Conservation (phyloP, 2,113 vertebrate species). For the Platichthys stellatus region DNA sequence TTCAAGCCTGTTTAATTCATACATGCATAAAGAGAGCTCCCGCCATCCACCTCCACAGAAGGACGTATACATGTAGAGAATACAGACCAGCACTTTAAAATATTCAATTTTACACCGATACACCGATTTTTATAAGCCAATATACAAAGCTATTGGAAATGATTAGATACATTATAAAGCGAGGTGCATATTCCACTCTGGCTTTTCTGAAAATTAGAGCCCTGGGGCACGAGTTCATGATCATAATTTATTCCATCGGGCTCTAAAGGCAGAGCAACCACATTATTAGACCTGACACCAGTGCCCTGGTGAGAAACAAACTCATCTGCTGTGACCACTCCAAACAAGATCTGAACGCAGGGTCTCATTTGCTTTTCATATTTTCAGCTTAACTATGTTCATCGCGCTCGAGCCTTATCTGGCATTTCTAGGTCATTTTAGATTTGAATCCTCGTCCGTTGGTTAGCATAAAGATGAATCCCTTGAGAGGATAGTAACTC, state of each 20-base stretch:
- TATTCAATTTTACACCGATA: neutral
- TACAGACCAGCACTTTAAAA: neutral
- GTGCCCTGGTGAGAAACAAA: neutral
- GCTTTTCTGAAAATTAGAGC: conserved; percentile 16
- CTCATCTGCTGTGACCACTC: conserved; percentile 2
- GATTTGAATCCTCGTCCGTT: no score
- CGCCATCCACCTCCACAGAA: no score
- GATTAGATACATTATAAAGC: neutral
- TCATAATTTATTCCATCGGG: conserved; percentile 9
- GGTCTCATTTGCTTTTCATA: conserved; percentile 25
- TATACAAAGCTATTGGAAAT: conserved; percentile 13
- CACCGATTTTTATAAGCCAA: neutral
- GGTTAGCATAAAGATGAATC: no score
- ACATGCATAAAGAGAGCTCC: no score
- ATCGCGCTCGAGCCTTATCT: no score
- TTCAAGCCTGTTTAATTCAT: neutral
- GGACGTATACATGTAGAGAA: conserved; percentile 23
- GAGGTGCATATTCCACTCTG: conserved; percentile 9
- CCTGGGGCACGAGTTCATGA: neutral
- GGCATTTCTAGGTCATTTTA: no score
- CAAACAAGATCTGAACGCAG: conserved; percentile 19
- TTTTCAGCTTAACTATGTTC: neutral
- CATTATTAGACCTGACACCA: conserved; percentile 12
- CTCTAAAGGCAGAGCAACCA: neutral
- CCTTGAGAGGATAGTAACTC: no score